Conservation (phyloP, 2,797 vertebrate genomes). For the Pangasius krempfi region DNA sequence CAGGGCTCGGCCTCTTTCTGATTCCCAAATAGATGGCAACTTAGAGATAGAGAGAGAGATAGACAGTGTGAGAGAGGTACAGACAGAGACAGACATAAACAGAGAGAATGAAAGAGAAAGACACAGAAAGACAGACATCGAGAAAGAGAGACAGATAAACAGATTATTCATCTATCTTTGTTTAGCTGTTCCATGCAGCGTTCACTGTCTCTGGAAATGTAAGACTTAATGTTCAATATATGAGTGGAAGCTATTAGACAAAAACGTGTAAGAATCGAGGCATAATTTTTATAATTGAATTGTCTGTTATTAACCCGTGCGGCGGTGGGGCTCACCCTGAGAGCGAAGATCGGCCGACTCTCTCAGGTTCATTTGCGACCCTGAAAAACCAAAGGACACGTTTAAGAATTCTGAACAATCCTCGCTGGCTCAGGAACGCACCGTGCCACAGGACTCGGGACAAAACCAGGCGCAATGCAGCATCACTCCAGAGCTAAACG, state of each 20-base stretch:
- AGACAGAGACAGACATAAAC: background rate
- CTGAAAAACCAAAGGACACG: constrained; percentile 68
- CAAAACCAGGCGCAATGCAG: constrained; percentile 28
- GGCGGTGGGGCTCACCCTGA: constrained; percentile 82
- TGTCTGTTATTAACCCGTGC: background rate
- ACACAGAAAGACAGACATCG: background rate
- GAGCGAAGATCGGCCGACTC: constrained; percentile 97
- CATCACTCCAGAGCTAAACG: background rate
- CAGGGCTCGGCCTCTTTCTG: constrained; percentile 90
- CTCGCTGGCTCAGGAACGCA: background rate
- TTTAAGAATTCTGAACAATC: constrained; percentile 15
- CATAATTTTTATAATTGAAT: background rate
- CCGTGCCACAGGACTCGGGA: constrained; percentile 43
- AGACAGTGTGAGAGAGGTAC: background rate
- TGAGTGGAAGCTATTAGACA: background rate
- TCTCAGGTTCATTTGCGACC: constrained; percentile 99
- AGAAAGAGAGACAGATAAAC: background rate
- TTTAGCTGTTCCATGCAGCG: background rate
- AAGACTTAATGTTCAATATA: background rate
- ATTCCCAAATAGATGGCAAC: constrained; percentile 96
- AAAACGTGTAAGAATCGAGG: background rate
- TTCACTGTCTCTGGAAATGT: background rate
- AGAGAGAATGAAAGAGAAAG: background rate
- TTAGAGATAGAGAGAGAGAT: constrained; percentile 50
- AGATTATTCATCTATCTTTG: background rate